Evolutionary conservation across 2,797 vertebrate species (phyloP), one percentile per base, ranked within the genome.

Genomic region (Lycodopsis pacificus): DNA sequence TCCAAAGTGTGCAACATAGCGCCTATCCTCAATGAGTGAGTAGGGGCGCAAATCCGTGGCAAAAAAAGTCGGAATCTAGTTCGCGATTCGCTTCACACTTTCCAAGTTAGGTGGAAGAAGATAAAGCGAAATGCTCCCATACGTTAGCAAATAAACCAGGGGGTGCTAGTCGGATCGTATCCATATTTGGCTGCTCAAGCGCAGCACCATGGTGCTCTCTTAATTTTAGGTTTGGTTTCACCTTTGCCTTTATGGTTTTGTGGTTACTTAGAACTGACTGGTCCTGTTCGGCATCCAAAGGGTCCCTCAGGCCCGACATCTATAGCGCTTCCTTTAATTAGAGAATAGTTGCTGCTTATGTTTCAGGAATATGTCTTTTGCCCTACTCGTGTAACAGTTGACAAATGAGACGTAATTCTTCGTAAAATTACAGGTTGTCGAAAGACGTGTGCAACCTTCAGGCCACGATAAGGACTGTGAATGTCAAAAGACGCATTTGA

Each of bases 381-480:
- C 68, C 67, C 34, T 68, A 22, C 75, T 86, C 40, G 2, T 57
- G 66, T 65, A 70, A 80, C 69, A 2, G 40, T 10, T 4, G 3
- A 77, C 73, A 66, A 79, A 78, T 32, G 22, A 82, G 36, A 69
- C 70, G 27, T 14, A 58, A 30, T 65, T 73, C 65, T 66, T 61
- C 20, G 20, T 40, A 40, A 69, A 81, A 94, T 89, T 76, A 77
- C 77, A 77, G 64, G 76, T 71, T 83, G 89, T 73, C 81, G 85
- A 91, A 76, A 83, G 81, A 84, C 72, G 25, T 14, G 46, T 69
- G 20, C 58, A 65, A 85, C 89, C 87, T 90, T 82, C 83, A 88
- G 58, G 54, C 73, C 38, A 7, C n/a, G 70, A 66, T 54, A 34
- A 65, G 65, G 58, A 73, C n/a, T 59, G 34, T 84, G 36, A 88